A percentile compares a stretch with the other conserved stretches of the same genome.
These are phyloP conservation scores for Pimpla rufipes DNA, from an alignment of 2,888 invertebrate genomes.

Conservation along the genomic window DNA sequence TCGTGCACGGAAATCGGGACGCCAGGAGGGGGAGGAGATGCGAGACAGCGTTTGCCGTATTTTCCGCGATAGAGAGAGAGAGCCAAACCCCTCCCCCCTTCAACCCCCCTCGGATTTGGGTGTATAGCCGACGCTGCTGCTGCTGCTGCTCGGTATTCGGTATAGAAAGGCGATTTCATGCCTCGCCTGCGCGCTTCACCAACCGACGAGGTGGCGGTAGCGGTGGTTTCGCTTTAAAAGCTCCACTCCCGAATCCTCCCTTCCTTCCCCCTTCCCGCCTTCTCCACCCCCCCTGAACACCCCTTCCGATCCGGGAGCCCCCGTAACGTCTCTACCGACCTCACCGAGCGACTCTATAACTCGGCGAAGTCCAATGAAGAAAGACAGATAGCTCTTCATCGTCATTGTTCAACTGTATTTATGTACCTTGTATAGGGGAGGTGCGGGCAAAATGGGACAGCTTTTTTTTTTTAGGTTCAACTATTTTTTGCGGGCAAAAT, in stretches of 20 bases:
- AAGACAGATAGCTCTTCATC: constrained; percentile 53
- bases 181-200: constrained; percentile 34
- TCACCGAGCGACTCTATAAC: constrained; percentile 9
- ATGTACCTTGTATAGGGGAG: too few relatives aligned
- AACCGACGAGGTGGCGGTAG: constrained; percentile 1
- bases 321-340: neutral
- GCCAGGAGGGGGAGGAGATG: neutral
- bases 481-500: too few relatives aligned
- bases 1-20: neutral
- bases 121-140: constrained; percentile 21
- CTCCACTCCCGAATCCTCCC: constrained; percentile 38
- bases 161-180: constrained; percentile 63
- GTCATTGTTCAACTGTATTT: constrained; percentile 23
- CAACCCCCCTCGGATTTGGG: constrained; percentile 42
- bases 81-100: neutral
- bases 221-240: constrained; percentile 55
- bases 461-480: too few relatives aligned
- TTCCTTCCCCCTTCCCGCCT: neutral
- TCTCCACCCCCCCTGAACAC: neutral
- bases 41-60: constrained; percentile 44
- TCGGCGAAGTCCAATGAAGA: constrained; percentile 44
- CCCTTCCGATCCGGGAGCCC: neutral
- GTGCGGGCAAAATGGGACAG: too few relatives aligned
- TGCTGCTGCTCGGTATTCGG: constrained; percentile 17
- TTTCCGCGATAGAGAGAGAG: constrained; percentile 50